Base-by-base conservation (phyloP, 2,797 vertebrate species). In the Centroberyx gerrardi region DNA sequence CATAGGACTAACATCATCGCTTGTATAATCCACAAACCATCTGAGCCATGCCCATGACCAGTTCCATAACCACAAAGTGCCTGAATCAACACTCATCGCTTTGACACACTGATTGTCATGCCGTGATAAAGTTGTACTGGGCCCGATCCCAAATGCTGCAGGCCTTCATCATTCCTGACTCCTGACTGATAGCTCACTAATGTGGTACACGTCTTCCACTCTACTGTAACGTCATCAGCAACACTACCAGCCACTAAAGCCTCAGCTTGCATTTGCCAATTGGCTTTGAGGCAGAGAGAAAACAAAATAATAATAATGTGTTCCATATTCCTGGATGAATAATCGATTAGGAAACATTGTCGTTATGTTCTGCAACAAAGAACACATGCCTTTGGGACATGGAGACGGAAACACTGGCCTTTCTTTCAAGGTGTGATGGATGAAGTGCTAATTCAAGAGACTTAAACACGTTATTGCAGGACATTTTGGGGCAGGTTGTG, bases 111-210 rank as follows among this genome's bases (percentile, higher is more conserved):
- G 38, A 71, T 60, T 51, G 56, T 61, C 31, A n/a, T 69, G 18
- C 17, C 18, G 44, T 29, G 15, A 29, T 49, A 36, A 59, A 49
- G 48, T n/a, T 13, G 5, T 9, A 38, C 51, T 54, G 42, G 49
- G 27, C 3, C 31, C 12, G 4, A 27, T 65, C 38, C 62, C 65
- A 71, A 65, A 55, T 22, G 18, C 68, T 38, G 53, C 29, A 44
- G 48, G 46, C 29, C 59, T 22, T 52, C 66, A 56, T 72, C 38
- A 33, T 44, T 17, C 5, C 60, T 63, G 60, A 44, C 56, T 13
- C 17, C 36, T 61, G 68, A 72, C 8, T 72, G 68, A 66, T 14
- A n/a, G 68, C 58, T 54, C 33, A 44, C 33, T 67, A 22, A 66
- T 59, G 42, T 58, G 29, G 40, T 10, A 14, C n/a, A 8, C 29